phyloP scores from a whole-genome alignment of 2,113 vertebrate genomes.

The Crocuta crocuta region DNA sequence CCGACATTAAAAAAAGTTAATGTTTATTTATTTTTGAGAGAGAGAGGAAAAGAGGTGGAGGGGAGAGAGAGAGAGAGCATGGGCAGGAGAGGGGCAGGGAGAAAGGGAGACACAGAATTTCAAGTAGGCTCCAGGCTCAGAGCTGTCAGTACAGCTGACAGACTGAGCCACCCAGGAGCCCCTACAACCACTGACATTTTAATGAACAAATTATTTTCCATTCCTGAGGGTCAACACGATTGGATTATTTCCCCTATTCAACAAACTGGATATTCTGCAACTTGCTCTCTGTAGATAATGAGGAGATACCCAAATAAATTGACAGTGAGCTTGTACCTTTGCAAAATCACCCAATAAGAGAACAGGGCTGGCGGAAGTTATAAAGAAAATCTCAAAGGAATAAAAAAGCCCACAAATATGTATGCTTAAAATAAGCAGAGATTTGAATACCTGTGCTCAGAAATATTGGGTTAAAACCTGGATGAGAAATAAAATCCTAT shows the following conservation, averaged over 20 bases:
- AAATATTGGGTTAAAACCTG: background rate
- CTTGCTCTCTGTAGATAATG: background rate
- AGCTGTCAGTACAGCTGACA: too few species aligned
- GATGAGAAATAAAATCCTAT: background rate
- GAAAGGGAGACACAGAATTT: too few species aligned
- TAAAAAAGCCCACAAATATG: background rate
- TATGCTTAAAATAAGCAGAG: slow-evolving; percentile 39
- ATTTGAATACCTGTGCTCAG: slow-evolving; percentile 58
- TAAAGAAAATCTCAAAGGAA: slow-evolving; percentile 40
- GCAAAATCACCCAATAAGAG: background rate
- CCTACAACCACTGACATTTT: background rate
- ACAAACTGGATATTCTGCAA: background rate
- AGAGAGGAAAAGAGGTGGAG: too few species aligned
- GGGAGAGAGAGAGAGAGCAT: too few species aligned
- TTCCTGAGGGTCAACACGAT: background rate
- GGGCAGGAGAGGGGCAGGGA: too few species aligned
- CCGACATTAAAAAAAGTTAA: background rate
- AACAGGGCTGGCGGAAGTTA: background rate
- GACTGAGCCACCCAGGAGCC: too few species aligned
- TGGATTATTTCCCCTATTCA: background rate
- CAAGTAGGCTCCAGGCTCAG: too few species aligned
- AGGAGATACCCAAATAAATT: background rate
- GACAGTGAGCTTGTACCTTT: background rate
- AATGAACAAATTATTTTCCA: background rate
- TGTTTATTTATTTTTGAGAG: too few species aligned